phyloP scores from a whole-genome alignment of 2,113 vertebrate genomes.

The Chaenocephalus aceratus region DNA sequence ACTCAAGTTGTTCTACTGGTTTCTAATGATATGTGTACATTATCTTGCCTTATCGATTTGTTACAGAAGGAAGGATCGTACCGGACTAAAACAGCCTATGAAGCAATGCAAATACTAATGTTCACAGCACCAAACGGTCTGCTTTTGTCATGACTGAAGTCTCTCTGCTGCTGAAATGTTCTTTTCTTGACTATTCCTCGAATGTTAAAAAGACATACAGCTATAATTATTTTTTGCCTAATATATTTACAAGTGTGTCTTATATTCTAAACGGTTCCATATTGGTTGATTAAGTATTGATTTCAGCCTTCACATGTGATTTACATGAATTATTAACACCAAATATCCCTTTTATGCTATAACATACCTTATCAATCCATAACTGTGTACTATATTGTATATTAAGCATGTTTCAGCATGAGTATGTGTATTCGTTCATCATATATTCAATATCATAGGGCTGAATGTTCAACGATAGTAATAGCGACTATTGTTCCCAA shows the following conservation, averaged over 20 bases:
- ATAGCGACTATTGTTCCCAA: constrained; percentile 24
- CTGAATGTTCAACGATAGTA: constrained; percentile 20
- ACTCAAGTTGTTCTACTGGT: not conserved
- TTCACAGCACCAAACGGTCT: too few species aligned
- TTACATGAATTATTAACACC: not conserved
- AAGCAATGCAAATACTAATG: not conserved
- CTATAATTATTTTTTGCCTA: not conserved
- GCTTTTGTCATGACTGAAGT: too few species aligned
- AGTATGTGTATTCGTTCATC: not conserved
- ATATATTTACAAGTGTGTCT: too few species aligned
- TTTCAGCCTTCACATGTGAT: not conserved
- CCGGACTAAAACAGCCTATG: not conserved
- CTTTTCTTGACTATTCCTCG: too few species aligned
- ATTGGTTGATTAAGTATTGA: not conserved
- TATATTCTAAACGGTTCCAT: too few species aligned
- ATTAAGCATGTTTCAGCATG: not conserved
- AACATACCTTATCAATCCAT: not conserved
- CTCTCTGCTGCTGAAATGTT: too few species aligned
- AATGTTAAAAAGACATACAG: too few species aligned
- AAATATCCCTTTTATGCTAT: not conserved
- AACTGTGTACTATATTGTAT: not conserved
- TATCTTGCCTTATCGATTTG: too few species aligned
- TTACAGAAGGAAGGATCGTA: too few species aligned
- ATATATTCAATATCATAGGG: constrained; percentile 1
- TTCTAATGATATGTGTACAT: not conserved